Evolutionary conservation across 2,888 invertebrate genomes (phyloP), one percentile per base, ranked within the genome.

Genomic region (Sinhomidia bicolor): DNA sequence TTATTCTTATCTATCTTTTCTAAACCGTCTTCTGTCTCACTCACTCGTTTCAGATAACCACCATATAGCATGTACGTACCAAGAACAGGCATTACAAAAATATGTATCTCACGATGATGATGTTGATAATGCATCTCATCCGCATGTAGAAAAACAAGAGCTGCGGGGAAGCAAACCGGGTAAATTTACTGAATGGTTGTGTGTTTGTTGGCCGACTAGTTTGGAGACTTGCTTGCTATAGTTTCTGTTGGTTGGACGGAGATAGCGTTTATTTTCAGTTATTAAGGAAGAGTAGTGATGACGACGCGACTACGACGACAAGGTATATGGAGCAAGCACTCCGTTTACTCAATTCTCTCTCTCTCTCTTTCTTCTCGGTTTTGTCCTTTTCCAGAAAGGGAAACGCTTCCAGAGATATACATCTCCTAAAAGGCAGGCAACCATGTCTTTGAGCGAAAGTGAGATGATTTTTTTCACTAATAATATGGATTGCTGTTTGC

Each of bases 401-500:
- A n/a, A 47, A 29, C 47, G 76, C 20, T 26, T 76, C 12, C 20
- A 32, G 36, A 71, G 20, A 47, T 47, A 44, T 44, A 14, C 17
- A 47, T 10, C 44, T 36, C 14, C 62, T 23, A 71, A 44, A 47
- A 74, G 10, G 41, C 44, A 20, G 36, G 20, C 41, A n/a, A n/a
- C n/a, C n/a, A 10, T 26, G 74, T 44, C 47, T 51, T 14, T 10
- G n/a, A 47, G 10, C 10, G 10, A 12, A n/a, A 47, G 47, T 14
- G 12, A 9, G 47, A 47, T 17, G 36, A 3, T 36, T 5, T 36
- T 5, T 36, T 36, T 36, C 3, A 3, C 36, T 36, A 17, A 54
- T 76, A 76, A 51, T 51, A 76, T 76, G n/a, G 76, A 76, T 76
- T 76, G 76, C 54, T 76, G 51, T 76, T 76, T 76, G 76, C 76